Evolutionary conservation across 2,888 invertebrate species (phyloP).

Genomic region (Leucoptera coffeella): DNA sequence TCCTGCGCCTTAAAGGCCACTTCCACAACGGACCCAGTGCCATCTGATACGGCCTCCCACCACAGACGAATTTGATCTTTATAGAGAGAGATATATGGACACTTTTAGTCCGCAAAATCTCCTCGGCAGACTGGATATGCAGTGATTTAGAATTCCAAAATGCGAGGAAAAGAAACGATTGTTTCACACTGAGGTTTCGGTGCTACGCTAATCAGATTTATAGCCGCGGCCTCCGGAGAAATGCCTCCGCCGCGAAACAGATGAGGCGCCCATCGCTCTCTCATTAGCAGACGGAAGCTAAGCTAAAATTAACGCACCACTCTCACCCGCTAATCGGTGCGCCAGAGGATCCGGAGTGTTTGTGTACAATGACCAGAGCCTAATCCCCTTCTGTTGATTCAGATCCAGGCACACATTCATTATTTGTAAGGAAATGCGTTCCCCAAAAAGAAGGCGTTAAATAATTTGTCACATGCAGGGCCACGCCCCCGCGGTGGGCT

Average conservation of each 20-base stretch:
- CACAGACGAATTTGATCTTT: constrained; percentile 14
- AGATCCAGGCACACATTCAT: constrained; percentile 1
- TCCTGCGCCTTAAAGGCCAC: constrained; percentile 5
- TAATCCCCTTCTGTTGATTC: no score
- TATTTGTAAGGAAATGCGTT: no score
- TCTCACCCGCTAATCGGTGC: no score
- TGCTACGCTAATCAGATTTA: constrained; percentile 22
- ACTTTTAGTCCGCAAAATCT: background rate
- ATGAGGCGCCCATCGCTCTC: no score
- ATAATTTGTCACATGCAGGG: constrained; percentile 13
- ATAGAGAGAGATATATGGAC: constrained; percentile 1
- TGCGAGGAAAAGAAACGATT: constrained; percentile 40
- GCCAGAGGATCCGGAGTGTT: no score
- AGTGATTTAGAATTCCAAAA: constrained; percentile 44
- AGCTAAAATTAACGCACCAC: no score
- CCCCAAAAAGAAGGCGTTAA: constrained; percentile 4
- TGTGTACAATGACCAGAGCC: no score
- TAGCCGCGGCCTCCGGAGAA: no score
- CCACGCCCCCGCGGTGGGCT: constrained; percentile 16
- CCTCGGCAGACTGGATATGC: constrained; percentile 14
- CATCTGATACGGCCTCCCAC: constrained; percentile 17
- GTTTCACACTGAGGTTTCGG: constrained; percentile 31
- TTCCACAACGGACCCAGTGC: constrained; percentile 6
- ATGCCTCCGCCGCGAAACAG: no score
- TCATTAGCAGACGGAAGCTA: no score